A percentile compares a stretch with the other conserved stretches of the same genome.
Conservation (phyloP, 2,888 invertebrate species). For the Corythucha ciliata region DNA sequence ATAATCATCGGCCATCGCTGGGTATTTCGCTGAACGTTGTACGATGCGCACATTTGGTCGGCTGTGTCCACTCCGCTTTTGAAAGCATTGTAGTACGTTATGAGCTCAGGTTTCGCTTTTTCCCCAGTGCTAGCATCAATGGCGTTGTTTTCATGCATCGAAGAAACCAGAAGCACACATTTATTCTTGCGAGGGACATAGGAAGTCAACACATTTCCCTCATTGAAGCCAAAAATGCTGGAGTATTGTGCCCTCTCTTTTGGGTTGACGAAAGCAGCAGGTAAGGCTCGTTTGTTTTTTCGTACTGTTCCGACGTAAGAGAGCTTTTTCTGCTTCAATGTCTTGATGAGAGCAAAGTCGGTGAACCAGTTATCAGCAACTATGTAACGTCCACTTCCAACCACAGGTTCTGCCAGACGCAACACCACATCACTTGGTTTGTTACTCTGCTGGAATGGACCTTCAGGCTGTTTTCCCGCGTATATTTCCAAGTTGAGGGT, state of each 20-base stretch:
- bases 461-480: constrained; percentile 27
- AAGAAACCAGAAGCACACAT: constrained; percentile 11
- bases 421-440: constrained; percentile 24
- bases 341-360: constrained; percentile 24
- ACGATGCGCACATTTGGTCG: constrained; percentile 13
- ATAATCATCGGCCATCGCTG: constrained; percentile 14
- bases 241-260: constrained; percentile 6
- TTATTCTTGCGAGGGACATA: constrained; percentile 13
- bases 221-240: constrained; percentile 13
- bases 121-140: constrained; percentile 4
- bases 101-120: constrained; percentile 9
- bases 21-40: not conserved
- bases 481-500: constrained; percentile 30
- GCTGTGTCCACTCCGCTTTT: constrained; percentile 6
- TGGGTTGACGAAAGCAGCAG: constrained; percentile 2
- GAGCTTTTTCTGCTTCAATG: constrained; percentile 18
- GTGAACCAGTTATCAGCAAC: constrained; percentile 37
- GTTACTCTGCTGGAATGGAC: constrained; percentile 26
- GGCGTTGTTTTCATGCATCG: not conserved
- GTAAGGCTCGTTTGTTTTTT: constrained; percentile 24
- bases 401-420: constrained; percentile 23
- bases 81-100: constrained; percentile 13
- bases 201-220: not conserved
- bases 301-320: constrained; percentile 23
- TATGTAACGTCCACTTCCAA: constrained; percentile 35